Conservation (phyloP, 2,797 vertebrate species). For the Monodelphis domestica region DNA sequence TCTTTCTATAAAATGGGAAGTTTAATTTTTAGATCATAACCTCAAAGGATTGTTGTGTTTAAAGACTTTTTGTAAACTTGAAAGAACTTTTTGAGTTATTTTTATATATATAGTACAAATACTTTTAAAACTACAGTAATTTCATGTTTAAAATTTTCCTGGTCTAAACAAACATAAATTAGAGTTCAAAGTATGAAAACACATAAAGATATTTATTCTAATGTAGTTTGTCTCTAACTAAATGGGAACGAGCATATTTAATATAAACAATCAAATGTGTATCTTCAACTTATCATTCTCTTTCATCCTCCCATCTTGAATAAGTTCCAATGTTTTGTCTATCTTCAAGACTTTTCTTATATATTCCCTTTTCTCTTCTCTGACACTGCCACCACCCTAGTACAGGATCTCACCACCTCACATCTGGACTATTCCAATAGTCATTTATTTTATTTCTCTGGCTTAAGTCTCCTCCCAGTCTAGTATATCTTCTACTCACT, state of each 20-base stretch:
- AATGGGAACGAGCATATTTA: not conserved
- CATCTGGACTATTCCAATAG: not conserved
- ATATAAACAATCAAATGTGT: not conserved
- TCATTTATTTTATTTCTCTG: not conserved
- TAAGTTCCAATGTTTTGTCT: not conserved
- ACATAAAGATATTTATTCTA: constrained; percentile 8
- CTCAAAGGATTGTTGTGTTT: not conserved
- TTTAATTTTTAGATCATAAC: not conserved
- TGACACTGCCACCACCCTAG: not conserved
- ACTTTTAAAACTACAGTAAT: not conserved
- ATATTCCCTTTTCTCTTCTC: not conserved
- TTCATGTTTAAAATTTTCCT: not conserved
- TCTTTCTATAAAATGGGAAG: not conserved
- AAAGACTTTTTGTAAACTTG: not conserved
- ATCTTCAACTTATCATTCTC: not conserved
- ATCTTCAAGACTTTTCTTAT: not conserved
- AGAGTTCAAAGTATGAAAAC: not conserved
- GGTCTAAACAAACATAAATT: not conserved
- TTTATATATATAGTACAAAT: not conserved
- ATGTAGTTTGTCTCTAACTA: not conserved
- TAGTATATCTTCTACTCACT: not conserved
- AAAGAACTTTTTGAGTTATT: not conserved
- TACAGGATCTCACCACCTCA: not conserved
- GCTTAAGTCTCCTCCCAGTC: not conserved
- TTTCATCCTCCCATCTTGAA: not conserved